These are phyloP conservation scores for Cariama cristata DNA, from an alignment of 2,113 vertebrate species.

Conservation along the genomic window DNA sequence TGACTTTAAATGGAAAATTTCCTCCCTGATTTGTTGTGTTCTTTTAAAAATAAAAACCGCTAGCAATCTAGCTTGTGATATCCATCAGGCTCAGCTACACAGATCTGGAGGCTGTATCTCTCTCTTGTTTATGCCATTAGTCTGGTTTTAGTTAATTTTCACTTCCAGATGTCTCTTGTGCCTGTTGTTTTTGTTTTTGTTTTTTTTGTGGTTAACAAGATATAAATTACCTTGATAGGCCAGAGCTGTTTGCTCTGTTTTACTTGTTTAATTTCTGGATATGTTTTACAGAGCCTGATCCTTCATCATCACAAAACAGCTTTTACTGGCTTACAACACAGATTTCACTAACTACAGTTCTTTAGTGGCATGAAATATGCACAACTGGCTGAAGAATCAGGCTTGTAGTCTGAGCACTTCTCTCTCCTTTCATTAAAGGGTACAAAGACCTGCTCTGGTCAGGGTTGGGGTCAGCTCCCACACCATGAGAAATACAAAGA, in stretches of 20 bases:
- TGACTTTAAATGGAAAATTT: slow-evolving; percentile 3
- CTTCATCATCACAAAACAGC: neutral
- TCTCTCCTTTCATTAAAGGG: neutral
- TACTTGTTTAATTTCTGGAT: slow-evolving; percentile 13
- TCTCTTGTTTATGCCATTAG: neutral
- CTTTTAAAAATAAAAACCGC: neutral
- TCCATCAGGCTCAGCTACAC: neutral
- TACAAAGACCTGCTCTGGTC: neutral
- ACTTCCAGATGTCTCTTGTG: slow-evolving; percentile 44
- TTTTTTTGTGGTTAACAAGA: neutral
- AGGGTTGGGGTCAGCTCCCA: neutral
- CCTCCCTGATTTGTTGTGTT: neutral
- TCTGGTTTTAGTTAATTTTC: slow-evolving; percentile 58
- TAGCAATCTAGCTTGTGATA: neutral
- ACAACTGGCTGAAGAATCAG: neutral
- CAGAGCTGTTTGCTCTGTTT: slow-evolving; percentile 6
- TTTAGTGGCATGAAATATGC: neutral
- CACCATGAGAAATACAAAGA: neutral
- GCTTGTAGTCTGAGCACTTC: neutral
- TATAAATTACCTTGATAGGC: slow-evolving; percentile 29
- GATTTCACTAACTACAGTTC: neutral
- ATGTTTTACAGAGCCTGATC: neutral
- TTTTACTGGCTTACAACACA: neutral
- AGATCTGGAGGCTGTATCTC: slow-evolving; percentile 31
- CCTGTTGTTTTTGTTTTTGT: neutral